A percentile compares a stretch with the other conserved stretches of the same genome.
Evolutionary conservation across 2,113 vertebrate genomes (phyloP).

Genomic region (Hydrolagus affinis): DNA sequence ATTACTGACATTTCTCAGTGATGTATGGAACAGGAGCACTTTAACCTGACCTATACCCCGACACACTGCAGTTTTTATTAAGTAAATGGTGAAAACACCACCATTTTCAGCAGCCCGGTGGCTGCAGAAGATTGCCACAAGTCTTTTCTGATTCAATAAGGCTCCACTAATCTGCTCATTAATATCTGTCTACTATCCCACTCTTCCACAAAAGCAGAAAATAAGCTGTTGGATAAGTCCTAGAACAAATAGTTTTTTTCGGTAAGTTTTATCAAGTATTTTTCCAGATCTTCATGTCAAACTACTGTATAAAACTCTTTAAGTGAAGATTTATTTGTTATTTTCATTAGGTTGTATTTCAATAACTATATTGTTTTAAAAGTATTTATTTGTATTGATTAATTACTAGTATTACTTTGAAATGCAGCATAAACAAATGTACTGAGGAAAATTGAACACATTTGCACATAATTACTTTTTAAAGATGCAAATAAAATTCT

Average conservation of each 20-base stretch:
- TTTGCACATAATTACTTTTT: conserved; percentile 18
- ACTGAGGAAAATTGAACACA: conserved; percentile 5
- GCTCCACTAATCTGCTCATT: conserved; percentile 23
- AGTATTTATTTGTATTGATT: conserved; percentile 9
- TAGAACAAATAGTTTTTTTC: background rate
- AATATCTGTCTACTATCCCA: conserved; percentile 25
- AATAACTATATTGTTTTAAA: background rate
- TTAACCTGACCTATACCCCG: conserved; percentile 21
- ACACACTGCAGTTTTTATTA: conserved; percentile 23
- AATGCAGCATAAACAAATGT: background rate
- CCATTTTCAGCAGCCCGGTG: conserved; percentile 10
- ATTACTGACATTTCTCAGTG: conserved; percentile 24
- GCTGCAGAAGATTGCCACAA: conserved; percentile 24
- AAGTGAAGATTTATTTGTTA: background rate
- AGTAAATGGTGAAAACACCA: conserved; percentile 20
- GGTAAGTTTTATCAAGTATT: background rate
- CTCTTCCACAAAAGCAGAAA: conserved; percentile 5
- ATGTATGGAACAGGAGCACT: conserved; percentile 13
- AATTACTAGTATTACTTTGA: background rate
- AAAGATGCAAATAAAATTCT: conserved; percentile 18
- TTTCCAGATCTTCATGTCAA: background rate
- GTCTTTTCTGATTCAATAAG: conserved; percentile 25
- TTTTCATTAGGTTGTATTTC: background rate
- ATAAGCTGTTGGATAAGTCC: background rate
- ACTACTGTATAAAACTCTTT: conserved; percentile 8